These are phyloP conservation scores for Diarsia dahlii DNA, from an alignment of 2,888 invertebrate species.

Conservation along the genomic window DNA sequence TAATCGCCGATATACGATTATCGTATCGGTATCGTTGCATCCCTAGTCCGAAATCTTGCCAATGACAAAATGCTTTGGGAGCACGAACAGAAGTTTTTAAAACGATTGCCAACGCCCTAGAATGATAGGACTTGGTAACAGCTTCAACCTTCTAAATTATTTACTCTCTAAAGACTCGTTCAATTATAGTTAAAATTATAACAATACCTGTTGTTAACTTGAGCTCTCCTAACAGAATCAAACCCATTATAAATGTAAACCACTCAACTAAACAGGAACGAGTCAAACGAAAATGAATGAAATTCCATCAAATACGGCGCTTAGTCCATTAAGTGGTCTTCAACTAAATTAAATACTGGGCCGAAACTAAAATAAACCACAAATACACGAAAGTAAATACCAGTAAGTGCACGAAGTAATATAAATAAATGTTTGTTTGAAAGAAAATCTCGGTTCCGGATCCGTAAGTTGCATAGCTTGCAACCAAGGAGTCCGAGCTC, in stretches of 20 bases:
- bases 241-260: constrained; percentile 8
- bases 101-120: not conserved
- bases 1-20: too few relatives aligned
- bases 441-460: constrained; percentile 30
- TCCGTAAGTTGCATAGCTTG: constrained; percentile 28
- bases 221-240: constrained; percentile 3
- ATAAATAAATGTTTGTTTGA: constrained; percentile 23
- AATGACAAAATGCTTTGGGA: not conserved
- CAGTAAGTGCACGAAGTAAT: constrained; percentile 27
- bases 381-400: constrained; percentile 21
- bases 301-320: constrained; percentile 14
- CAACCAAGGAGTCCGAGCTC: constrained; percentile 14
- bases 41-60: too few relatives aligned
- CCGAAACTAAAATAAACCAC: constrained; percentile 9
- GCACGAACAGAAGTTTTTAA: not conserved
- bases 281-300: constrained; percentile 16
- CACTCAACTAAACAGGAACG: constrained; percentile 11
- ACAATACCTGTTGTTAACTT: constrained; percentile 19
- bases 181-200: constrained; percentile 1
- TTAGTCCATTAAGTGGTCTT: constrained; percentile 10
- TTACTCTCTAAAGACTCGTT: not conserved
- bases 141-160: not conserved
- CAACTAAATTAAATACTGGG: constrained; percentile 21
- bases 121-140: not conserved
- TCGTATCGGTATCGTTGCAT: too few relatives aligned